Base-by-base conservation (phyloP, 2,888 invertebrate species). In the Metopia argyrocephala region DNA sequence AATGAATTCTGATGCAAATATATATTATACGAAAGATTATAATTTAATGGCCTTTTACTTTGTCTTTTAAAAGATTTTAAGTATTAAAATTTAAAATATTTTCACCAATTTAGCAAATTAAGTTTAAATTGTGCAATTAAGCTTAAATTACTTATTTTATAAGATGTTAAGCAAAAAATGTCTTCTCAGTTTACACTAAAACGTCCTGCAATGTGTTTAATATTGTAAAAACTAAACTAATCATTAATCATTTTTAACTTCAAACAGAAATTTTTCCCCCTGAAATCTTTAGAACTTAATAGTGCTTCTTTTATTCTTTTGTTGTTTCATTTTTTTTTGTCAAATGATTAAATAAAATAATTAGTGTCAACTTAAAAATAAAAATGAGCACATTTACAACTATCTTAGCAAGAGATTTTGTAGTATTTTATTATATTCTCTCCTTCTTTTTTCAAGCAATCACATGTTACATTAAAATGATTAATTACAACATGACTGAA, bases 361-460 rank as follows among this genome's bases (percentile, higher is more conserved):
- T 81, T 80, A 80, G 80, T 80, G 80, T 80, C 80, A 81, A 74
- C 69, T 76, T 81, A 54, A 76, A 80, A 76, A 76, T 56, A 68
- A 64, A 76, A 68, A 27, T 21, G 38, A 38, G 50, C 31, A 56
- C 21, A 76, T 62, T 65, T 20, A 52, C 45, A 73, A 68, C 66
- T 68, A 62, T 50, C 61, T 56, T 59, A 20, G 46, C 46, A 70
- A n/a, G n/a, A n/a, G 54, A 25, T 25, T 56, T 28, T 3, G 20
- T 45, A 52, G 3, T 21, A 45, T 28, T 25, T 45, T 18, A 5
- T 12, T 25, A 9, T 25, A n/a, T 28, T 57, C 56, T 23, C 23
- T 25, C 15, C 2, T 5, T 46, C 20, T 54, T 46, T 59, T 65
- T 9, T 15, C 25, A n/a, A 56, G 48, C 50, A 59, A 57, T 75